phyloP scores from a whole-genome alignment of 2,888 invertebrate species.

The Dasysyrphus albostriatus region DNA sequence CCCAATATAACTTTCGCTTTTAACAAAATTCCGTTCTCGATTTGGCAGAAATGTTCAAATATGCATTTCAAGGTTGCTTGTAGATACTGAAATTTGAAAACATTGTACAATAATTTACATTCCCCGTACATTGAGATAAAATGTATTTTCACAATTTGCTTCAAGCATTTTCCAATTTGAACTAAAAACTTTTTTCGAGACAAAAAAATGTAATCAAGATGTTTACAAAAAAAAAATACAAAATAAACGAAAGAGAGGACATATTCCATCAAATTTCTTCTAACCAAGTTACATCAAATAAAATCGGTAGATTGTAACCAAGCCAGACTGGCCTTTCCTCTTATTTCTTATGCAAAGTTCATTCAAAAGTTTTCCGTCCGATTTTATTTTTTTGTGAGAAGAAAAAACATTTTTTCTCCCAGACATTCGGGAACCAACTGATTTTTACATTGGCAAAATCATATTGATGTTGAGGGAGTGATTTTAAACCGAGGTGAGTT shows the following conservation, averaged over 20 bases:
- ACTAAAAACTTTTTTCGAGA: neutral
- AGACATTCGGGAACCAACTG: slow-evolving; percentile 20
- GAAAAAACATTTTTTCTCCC: neutral
- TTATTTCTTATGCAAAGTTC: neutral
- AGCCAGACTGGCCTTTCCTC: neutral
- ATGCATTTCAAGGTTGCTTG: slow-evolving; percentile 4
- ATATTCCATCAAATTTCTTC: neutral
- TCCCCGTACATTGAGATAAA: neutral
- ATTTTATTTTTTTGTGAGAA: neutral
- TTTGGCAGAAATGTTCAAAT: slow-evolving; percentile 9
- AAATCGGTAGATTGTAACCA: neutral
- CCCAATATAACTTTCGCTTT: slow-evolving; percentile 13
- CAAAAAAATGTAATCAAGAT: slow-evolving; percentile 23
- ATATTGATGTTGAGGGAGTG: neutral
- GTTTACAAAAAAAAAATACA: neutral
- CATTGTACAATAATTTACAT: neutral
- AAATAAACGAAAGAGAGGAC: neutral
- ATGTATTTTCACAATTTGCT: slow-evolving; percentile 9
- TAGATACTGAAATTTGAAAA: neutral
- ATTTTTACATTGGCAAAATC: neutral
- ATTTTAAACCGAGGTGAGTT: slow-evolving; percentile 2
- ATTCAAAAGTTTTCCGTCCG: neutral
- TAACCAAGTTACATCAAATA: neutral
- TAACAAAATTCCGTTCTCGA: neutral
- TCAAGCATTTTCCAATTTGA: slow-evolving; percentile 4